Percentiles rank a stretch among this genome's conserved stretches.
Evolutionary conservation across 2,888 invertebrate genomes (phyloP).

Genomic region (Calameuta pallipes): DNA sequence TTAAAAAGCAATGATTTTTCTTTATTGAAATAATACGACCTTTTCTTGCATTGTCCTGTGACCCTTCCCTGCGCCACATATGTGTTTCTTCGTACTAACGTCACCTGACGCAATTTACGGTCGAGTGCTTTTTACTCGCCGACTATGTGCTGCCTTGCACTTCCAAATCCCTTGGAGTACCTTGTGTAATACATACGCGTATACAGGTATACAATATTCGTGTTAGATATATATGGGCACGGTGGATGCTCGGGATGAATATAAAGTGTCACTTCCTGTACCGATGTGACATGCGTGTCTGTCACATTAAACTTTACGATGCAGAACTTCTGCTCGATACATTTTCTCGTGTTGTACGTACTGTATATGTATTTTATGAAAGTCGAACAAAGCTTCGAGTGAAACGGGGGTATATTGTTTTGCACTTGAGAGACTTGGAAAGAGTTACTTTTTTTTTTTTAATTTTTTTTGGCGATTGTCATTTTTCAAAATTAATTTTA

Average conservation of each 20-base stretch:
- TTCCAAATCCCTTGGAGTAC: neutral
- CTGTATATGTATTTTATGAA: neutral
- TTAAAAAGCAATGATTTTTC: neutral
- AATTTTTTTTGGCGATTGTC: neutral
- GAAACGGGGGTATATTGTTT: neutral
- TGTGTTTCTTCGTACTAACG: neutral
- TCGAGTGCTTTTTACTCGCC: neutral
- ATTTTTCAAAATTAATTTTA: neutral
- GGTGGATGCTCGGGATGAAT: neutral
- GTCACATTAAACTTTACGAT: neutral
- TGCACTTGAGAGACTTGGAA: neutral
- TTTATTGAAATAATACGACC: neutral
- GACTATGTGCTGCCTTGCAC: neutral
- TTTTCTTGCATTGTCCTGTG: neutral
- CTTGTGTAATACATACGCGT: neutral
- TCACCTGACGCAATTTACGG: neutral
- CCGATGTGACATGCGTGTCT: neutral
- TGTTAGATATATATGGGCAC: neutral
- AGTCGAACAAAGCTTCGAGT: neutral
- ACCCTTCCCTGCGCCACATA: neutral
- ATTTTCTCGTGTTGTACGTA: neutral
- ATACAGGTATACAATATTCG: neutral
- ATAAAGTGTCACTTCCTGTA: neutral
- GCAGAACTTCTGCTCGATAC: neutral
- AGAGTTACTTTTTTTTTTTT: neutral